Evolutionary conservation across 2,888 invertebrate species (phyloP).

Genomic region (Germaria angustata): DNA sequence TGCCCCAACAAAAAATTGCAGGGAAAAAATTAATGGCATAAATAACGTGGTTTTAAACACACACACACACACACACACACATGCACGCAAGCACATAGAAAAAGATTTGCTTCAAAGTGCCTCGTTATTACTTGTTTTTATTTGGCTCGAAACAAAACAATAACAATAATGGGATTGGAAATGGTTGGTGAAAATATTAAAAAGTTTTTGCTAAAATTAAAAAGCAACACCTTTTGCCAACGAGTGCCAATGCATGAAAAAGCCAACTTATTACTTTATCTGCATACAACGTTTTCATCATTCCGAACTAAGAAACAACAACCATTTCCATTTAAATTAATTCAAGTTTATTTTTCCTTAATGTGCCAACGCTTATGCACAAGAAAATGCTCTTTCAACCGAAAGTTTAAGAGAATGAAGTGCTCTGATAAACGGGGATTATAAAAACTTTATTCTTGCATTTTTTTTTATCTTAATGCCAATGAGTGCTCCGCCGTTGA

Average conservation of each 20-base stretch:
- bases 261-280: constrained; percentile 46
- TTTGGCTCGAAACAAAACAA: neutral
- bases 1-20: constrained; percentile 7
- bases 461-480: constrained; percentile 21
- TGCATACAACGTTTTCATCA: constrained; percentile 32
- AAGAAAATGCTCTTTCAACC: constrained; percentile 3
- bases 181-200: constrained; percentile 20
- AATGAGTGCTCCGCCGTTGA: constrained; percentile 7
- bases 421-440: constrained; percentile 30
- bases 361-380: neutral
- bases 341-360: neutral
- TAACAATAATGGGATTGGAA: constrained; percentile 4
- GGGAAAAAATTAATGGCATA: neutral
- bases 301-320: neutral
- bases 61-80: neutral
- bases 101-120: neutral
- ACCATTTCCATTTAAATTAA: constrained; percentile 45
- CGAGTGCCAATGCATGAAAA: constrained; percentile 9
- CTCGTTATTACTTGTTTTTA: neutral
- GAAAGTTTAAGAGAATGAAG: constrained; percentile 33
- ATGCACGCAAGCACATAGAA: no score
- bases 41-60: neutral
- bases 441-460: constrained; percentile 34
- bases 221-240: constrained; percentile 45
- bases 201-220: constrained; percentile 53